Evolutionary conservation across 2,888 invertebrate species (phyloP).

Genomic region (Macrosoma leucophasiata): DNA sequence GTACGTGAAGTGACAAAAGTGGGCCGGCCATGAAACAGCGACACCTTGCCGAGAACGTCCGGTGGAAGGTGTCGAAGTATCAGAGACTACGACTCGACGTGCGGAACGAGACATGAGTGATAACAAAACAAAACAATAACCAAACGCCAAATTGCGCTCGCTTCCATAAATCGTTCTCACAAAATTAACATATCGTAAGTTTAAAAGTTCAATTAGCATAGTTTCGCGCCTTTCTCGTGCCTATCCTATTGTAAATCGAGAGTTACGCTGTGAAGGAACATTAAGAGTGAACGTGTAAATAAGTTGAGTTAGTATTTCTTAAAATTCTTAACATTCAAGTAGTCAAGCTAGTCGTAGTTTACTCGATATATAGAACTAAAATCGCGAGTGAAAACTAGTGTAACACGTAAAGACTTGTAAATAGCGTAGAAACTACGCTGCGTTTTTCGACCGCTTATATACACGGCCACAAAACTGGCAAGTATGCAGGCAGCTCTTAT

Average conservation of each 20-base stretch:
- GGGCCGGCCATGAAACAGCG: slow-evolving; percentile 72
- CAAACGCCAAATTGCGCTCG: slow-evolving; percentile 71
- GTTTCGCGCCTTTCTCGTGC: slow-evolving; percentile 69
- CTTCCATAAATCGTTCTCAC: slow-evolving; percentile 67
- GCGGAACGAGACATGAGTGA: slow-evolving; percentile 68
- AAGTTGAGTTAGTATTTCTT: slow-evolving; percentile 27
- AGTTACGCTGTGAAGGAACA: slow-evolving; percentile 41
- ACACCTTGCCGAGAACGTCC: slow-evolving; percentile 53
- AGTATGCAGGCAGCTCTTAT: slow-evolving; percentile 95
- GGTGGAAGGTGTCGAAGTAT: slow-evolving; percentile 69
- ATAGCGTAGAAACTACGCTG: slow-evolving; percentile 33
- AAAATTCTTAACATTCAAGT: slow-evolving; percentile 19
- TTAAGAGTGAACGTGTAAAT: slow-evolving; percentile 51
- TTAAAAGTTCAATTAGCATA: slow-evolving; percentile 52
- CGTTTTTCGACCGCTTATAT: slow-evolving; percentile 39
- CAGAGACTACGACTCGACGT: slow-evolving; percentile 70
- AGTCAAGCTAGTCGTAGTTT: slow-evolving; percentile 45
- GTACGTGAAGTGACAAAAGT: slow-evolving; percentile 62
- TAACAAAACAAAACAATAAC: slow-evolving; percentile 32
- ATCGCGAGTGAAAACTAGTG: slow-evolving; percentile 17
- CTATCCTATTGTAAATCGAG: slow-evolving; percentile 62
- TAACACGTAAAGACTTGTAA: slow-evolving; percentile 21
- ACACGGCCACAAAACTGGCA: slow-evolving; percentile 74
- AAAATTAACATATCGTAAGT: slow-evolving; percentile 67
- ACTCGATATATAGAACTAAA: slow-evolving; percentile 28